Base-by-base conservation (phyloP, 2,113 vertebrate genomes). In the Labrus mixtus region DNA sequence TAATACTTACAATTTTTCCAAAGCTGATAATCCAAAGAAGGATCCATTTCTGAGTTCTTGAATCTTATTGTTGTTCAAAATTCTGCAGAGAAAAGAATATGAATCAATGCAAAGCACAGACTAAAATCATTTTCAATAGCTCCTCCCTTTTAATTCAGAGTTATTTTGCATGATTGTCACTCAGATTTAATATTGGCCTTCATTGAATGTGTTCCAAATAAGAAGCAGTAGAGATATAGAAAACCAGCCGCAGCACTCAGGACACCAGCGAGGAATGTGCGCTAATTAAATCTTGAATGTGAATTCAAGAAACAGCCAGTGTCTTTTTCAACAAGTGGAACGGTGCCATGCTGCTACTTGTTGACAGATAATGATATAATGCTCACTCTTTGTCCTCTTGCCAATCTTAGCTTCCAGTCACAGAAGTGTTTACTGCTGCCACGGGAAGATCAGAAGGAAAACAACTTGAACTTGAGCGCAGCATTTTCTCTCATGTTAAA, bases 1-100 rank as follows among this genome's bases (percentile, higher is more conserved):
- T 36, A 6, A 20, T 82, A 93, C 98, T 99, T 92, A 99, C 98
- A 99, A 73, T 95, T 97, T 96, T 90, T 99, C 97, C 78, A 99
- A 94, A 69, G 94, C 87, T 83, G 90, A 93, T 83, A 98, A 93
- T 45, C 97, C 97, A 74, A 87, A 86, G 91, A 99, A 99, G 11
- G 97, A 98, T 76, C 95, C 96, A 81, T 98, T 98, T 93, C 95
- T 95, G 90, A 99, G 89, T 63, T 97, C 96, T 0, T 96, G 95
- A 93, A 99, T 99, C 93, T 97, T 99, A 87, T 99, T 99, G 91
- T 95, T 98, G 94, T 96, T 99, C 81, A 98, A 89, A 93, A 97
- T 97, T 89, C 98, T 99, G 94, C 63, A 82, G 91, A 88, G 3
- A 81, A 36, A 68, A 62, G 64, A 62, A 51, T 53, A 66, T 0